A percentile compares a stretch with the other conserved stretches of the same genome.
Evolutionary conservation across 2,113 vertebrate genomes (phyloP).

Genomic region (Odobenus rosmarus): DNA sequence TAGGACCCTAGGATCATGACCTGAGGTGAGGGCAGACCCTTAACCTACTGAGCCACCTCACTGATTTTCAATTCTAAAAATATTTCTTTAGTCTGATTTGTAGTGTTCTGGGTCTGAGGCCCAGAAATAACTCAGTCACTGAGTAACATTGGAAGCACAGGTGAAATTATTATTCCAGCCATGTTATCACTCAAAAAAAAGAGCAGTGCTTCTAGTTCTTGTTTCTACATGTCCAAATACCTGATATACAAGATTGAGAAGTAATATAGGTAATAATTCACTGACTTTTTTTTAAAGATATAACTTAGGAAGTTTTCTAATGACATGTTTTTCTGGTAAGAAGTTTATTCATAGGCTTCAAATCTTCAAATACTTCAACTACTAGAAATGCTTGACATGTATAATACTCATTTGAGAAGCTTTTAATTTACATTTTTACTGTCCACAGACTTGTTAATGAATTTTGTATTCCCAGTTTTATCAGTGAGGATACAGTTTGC

Average conservation of each 20-base stretch:
- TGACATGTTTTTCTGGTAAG: neutral
- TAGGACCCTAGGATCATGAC: too few species aligned
- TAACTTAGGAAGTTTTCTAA: neutral
- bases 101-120: neutral
- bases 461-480: neutral
- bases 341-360: neutral
- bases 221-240: neutral
- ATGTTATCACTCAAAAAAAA: neutral
- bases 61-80: neutral
- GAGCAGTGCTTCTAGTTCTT: neutral
- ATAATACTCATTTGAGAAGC: neutral
- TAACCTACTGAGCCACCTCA: neutral
- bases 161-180: neutral
- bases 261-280: neutral
- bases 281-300: neutral
- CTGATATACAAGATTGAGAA: neutral
- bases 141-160: neutral
- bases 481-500: neutral
- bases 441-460: neutral
- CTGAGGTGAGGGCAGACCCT: too few species aligned
- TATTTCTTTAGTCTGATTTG: neutral
- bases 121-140: neutral
- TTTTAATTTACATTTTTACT: neutral
- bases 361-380: neutral
- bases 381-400: neutral